Evolutionary conservation across 2,797 vertebrate genomes (phyloP).

Genomic region (Acrossocheilus wenchowensis): DNA sequence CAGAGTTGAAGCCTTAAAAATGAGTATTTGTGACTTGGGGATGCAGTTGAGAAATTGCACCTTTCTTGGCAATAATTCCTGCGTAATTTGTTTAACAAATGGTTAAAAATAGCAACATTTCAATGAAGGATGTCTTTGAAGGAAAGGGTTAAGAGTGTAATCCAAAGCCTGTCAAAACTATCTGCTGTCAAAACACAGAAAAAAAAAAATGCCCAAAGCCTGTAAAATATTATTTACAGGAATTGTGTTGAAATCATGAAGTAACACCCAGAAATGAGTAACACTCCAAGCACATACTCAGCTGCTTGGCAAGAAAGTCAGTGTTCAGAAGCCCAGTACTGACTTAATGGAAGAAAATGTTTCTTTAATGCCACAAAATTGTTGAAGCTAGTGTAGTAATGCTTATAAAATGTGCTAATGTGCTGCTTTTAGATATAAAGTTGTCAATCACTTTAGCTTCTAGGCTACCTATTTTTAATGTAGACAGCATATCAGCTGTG

Average conservation of each 20-base stretch:
- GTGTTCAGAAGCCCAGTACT: background rate
- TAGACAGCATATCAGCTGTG: background rate
- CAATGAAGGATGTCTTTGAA: too few species aligned
- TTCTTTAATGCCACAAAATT: background rate
- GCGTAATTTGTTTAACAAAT: background rate
- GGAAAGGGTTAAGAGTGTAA: background rate
- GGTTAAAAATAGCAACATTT: background rate
- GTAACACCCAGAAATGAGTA: constrained; percentile 32
- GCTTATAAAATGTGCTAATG: background rate
- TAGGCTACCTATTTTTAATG: background rate
- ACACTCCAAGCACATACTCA: background rate
- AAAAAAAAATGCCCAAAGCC: background rate
- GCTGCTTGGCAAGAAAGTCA: background rate
- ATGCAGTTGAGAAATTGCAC: background rate
- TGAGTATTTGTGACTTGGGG: background rate
- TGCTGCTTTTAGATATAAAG: background rate
- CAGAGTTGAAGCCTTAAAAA: background rate
- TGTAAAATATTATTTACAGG: constrained; percentile 11
- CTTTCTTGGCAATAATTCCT: background rate
- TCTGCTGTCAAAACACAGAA: background rate
- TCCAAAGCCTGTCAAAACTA: too few species aligned
- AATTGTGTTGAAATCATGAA: constrained; percentile 22
- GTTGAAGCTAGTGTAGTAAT: background rate
- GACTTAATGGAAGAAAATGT: background rate
- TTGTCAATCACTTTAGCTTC: background rate